Base-by-base conservation (phyloP, 1,140 invertebrate genomes). In the Drosophila suzukii region DNA sequence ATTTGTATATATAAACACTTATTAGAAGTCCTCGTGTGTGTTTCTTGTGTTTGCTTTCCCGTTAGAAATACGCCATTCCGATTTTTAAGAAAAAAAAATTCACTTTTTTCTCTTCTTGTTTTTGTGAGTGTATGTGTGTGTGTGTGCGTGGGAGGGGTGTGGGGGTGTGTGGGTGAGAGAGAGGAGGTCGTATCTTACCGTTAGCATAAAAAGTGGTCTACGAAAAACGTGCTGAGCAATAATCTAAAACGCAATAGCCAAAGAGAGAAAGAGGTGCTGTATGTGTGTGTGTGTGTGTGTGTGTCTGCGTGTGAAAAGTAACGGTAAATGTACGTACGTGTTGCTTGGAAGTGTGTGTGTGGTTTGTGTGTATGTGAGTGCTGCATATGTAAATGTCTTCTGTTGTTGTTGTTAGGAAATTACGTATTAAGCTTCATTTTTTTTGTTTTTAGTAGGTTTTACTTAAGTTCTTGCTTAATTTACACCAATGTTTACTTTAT, bases 1-100 rank as follows among this genome's bases (percentile, higher is more conserved):
- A 73, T 83, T 62, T 84, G 70, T 84, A 81, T 84, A 77, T 86
- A 82, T 86, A 86, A 86, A 86, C 83, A 86, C 78, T 88, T 88
- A 88, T 79, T 70, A 86, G 83, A 86, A 86, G 82, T 85, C 55
- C 74, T 86, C 70, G 27, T 84, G 65, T 73, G 43, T 84, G 61
- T 72, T 51, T 72, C 53, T 74, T 79, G 60, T 71, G 78, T 86
- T 67, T 49, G 55, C 38, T 44, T 75, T 66, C 24, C 58, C 36
- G 7, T 44, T 75, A 44, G 60, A 58, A 50, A 47, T 54, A 54
- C 38, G 62, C 24, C 32, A 36, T 43, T 50, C 38, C 32, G 13
- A 63, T 38, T 67, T 58, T 65, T 43, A 68, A 62, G 77, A 66
- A 71, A 76, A 84, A 84, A 77, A 65, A 84, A 61, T 34, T 38